Base-by-base conservation (phyloP, 2,113 vertebrate species). In the Ranitomeya variabilis region DNA sequence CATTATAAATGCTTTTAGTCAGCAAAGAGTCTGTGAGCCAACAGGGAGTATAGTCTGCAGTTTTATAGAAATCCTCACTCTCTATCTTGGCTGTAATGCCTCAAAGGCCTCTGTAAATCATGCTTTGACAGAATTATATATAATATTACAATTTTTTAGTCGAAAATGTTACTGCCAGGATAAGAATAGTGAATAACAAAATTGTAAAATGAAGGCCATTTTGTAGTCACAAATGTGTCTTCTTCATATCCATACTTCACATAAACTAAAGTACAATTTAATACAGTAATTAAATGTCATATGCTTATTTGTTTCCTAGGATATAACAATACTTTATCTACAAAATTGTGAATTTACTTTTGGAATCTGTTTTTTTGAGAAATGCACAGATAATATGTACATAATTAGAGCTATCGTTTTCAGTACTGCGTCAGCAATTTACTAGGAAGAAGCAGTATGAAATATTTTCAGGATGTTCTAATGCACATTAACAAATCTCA, bases 401-500 rank as follows among this genome's bases (percentile, higher is more conserved):
- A 87, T 92, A 89, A 90, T 83, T 55, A 89, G 69, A 89, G 90
- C 90, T 84, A 82, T 90, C 26, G 16, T 89, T 91, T 73, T 15
- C 83, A 78, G 87, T 89, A 90, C 18, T 23, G 3, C 73, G 6
- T 60, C 73, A 67, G 86, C 54, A 67, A 89, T 91, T 74, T 90
- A 64, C 90, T 21, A 83, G 55, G 31, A 0, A 89, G 57, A 87
- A 11, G 59, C 66, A 85, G 1, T 89, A 90, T 90, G 77, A 91
- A 90, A 87, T 83, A 91, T 67, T 91, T 89, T 60, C 89, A 12
- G 52, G 81, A 86, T 91, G 86, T 91, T 92, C 79, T 91, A 88
- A 91, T 86, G 87, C 10, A n/a, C 89, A 89, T 91, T 91, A 91
- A 86, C 73, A 91, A 0, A 7, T 90, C 84, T 55, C 74, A 7